Conservation (phyloP, 2,888 invertebrate genomes). For the Carpatolechia fugitivella region DNA sequence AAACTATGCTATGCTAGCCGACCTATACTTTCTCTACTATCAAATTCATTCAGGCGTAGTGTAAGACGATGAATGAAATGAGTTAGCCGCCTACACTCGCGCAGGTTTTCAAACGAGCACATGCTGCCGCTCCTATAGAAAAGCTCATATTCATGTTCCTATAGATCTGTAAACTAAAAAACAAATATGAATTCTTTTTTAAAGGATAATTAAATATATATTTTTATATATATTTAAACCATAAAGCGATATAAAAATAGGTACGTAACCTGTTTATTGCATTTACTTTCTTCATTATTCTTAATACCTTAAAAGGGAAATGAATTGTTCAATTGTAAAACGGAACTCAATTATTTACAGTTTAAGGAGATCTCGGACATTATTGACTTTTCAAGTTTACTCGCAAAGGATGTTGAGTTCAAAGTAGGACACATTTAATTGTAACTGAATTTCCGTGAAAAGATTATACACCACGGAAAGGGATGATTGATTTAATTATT, state of each 20-base stretch:
- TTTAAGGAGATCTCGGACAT: constrained; percentile 22
- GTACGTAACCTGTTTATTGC: background rate
- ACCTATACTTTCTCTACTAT: constrained; percentile 26
- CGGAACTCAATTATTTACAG: constrained; percentile 26
- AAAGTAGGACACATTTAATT: constrained; percentile 66
- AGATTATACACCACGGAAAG: constrained; percentile 72
- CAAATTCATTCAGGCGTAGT: constrained; percentile 32
- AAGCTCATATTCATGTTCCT: too few relatives aligned
- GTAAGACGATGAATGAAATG: constrained; percentile 57
- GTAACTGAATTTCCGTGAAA: constrained; percentile 68
- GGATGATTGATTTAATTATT: constrained; percentile 78
- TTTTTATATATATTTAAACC: too few relatives aligned
- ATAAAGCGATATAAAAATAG: too few relatives aligned
- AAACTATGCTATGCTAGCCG: too few relatives aligned
- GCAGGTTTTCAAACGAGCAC: constrained; percentile 62
- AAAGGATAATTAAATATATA: too few relatives aligned
- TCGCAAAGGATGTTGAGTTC: constrained; percentile 51
- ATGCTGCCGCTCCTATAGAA: constrained; percentile 43
- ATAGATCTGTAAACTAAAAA: too few relatives aligned
- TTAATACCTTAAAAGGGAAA: background rate
- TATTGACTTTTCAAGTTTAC: constrained; percentile 48
- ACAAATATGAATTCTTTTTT: too few relatives aligned
- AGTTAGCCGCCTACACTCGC: constrained; percentile 52
- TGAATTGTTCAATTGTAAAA: background rate
- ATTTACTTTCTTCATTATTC: background rate